Evolutionary conservation across 1,140 invertebrate genomes (phyloP).

Genomic region (Ips nitidus): DNA sequence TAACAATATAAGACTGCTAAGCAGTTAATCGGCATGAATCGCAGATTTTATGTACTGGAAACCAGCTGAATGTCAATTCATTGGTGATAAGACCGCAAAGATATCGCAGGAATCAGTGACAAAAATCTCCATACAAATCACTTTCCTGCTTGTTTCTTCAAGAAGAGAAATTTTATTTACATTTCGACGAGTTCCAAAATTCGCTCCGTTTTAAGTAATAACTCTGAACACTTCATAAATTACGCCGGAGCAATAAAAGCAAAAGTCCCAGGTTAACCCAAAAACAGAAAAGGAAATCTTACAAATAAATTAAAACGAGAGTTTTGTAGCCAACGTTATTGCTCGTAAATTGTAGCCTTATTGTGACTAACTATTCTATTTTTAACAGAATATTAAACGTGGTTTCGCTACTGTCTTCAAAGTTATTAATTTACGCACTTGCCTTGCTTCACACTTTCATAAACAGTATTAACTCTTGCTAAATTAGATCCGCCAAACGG

Average conservation of each 20-base stretch:
- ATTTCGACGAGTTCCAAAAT: not conserved
- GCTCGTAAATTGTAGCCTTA: slow-evolving; percentile 25
- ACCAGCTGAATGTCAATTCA: slow-evolving; percentile 3
- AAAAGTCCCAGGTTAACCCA: slow-evolving; percentile 8
- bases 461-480: slow-evolving; percentile 4
- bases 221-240: not conserved
- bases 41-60: not conserved
- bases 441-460: slow-evolving; percentile 16
- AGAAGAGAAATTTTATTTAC: not conserved
- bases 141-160: too few relatives aligned
- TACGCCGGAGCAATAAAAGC: not conserved
- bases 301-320: slow-evolving; percentile 24
- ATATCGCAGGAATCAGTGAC: not conserved
- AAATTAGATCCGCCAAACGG: slow-evolving; percentile 12
- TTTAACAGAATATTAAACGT: slow-evolving; percentile 19
- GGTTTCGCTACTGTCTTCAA: slow-evolving; percentile 16
- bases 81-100: not conserved
- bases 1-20: slow-evolving; percentile 4
- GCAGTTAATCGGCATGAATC: slow-evolving; percentile 1
- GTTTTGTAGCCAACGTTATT: slow-evolving; percentile 18
- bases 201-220: not conserved
- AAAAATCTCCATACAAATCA: not conserved
- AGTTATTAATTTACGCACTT: slow-evolving; percentile 23
- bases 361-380: slow-evolving; percentile 28
- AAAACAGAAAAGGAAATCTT: slow-evolving; percentile 18